These are phyloP conservation scores for Cheilosia soror DNA, from an alignment of 2,888 invertebrate genomes.

Conservation along the genomic window DNA sequence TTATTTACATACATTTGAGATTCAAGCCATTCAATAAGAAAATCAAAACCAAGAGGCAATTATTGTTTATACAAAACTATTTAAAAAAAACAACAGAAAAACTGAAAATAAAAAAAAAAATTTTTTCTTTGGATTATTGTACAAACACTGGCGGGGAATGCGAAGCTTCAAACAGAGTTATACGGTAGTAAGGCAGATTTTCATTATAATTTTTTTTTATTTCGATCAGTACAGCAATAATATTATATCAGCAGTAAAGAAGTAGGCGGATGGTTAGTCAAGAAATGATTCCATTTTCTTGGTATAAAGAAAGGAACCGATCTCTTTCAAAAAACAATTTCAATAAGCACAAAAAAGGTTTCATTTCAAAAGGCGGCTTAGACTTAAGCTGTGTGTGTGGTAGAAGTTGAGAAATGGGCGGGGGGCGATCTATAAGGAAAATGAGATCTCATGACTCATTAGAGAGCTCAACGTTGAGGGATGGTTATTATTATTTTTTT, in stretches of 20 bases:
- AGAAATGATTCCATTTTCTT: constrained; percentile 59
- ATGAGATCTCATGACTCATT: constrained; percentile 55
- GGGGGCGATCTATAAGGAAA: constrained; percentile 15
- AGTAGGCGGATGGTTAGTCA: constrained; percentile 67
- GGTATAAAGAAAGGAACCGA: constrained; percentile 41
- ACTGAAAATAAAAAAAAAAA: constrained; percentile 12
- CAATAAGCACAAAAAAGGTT: constrained; percentile 62
- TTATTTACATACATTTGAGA: constrained; percentile 61
- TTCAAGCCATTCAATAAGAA: constrained; percentile 64
- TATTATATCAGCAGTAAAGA: constrained; percentile 65
- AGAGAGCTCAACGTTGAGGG: constrained; percentile 53
- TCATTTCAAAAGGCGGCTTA: constrained; percentile 57
- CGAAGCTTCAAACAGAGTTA: constrained; percentile 74
- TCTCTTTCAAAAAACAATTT: constrained; percentile 68
- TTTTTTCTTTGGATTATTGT: constrained; percentile 51
- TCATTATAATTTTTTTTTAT: constrained; percentile 16
- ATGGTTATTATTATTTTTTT: constrained; percentile 17
- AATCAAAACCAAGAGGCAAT: constrained; percentile 46
- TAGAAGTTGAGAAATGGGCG: constrained; percentile 41
- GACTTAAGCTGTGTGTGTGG: constrained; percentile 49
- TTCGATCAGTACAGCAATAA: constrained; percentile 65
- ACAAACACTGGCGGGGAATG: constrained; percentile 75
- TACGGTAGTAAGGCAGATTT: constrained; percentile 68
- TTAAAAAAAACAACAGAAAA: constrained; percentile 12
- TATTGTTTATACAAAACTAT: constrained; percentile 7